Evolutionary conservation across 92 coral and sea anemone genomes (phyloP).

Genomic region (Blastomussa wellsi): DNA sequence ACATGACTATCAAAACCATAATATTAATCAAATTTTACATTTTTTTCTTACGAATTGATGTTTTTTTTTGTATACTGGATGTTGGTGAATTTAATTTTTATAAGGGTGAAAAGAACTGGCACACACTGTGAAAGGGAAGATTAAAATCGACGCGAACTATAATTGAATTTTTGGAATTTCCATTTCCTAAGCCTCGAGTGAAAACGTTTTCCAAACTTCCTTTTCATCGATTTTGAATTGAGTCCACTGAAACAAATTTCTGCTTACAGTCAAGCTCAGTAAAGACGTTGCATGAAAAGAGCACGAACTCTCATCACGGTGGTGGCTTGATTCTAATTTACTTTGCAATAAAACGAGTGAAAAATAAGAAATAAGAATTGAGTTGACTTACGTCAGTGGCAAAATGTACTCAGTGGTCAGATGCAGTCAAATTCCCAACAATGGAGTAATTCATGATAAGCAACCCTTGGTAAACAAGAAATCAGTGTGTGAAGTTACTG

Average conservation of each 20-base stretch:
- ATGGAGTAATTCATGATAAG: not conserved
- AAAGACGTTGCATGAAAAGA: not conserved
- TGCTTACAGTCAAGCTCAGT: not conserved
- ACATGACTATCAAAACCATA: not conserved
- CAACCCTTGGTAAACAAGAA: not conserved
- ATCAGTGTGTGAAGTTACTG: not conserved
- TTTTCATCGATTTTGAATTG: not conserved
- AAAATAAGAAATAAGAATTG: not conserved
- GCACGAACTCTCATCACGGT: not conserved
- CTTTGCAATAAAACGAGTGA: not conserved
- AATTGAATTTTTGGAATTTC: conserved; percentile 10
- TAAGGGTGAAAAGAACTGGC: not conserved
- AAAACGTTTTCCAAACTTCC: not conserved
- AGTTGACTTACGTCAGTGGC: conserved; percentile 7
- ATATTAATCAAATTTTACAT: not conserved
- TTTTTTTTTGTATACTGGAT: not conserved
- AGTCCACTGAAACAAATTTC: not conserved
- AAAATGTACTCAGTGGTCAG: not conserved
- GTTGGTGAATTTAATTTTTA: not conserved
- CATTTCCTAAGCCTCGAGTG: conserved; percentile 28
- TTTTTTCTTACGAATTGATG: not conserved
- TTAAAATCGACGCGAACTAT: not conserved
- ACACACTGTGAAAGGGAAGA: not conserved
- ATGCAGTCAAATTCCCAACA: too few relatives aligned
- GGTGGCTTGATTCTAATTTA: not conserved